Evolutionary conservation across 2,888 invertebrate species (phyloP), one percentile per base, ranked within the genome.

Genomic region (Alitta virens): DNA sequence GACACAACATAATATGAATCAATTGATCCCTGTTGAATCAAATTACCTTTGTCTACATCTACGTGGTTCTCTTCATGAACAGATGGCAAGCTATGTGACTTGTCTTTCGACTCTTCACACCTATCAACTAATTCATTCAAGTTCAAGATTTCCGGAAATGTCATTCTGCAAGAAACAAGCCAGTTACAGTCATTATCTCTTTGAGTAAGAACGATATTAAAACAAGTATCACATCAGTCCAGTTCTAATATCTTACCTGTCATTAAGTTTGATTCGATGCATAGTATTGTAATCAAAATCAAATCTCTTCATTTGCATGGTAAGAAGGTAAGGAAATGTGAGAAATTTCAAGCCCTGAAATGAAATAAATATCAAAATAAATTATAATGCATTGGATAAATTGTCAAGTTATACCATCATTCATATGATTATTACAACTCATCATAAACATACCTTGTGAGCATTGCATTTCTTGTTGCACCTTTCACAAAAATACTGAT

Each of bases 401-500:
- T n/a, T n/a, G n/a, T n/a, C n/a, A n/a, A n/a, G n/a, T n/a, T n/a
- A n/a, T n/a, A n/a, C n/a, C n/a, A n/a, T n/a, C n/a, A n/a, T n/a
- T n/a, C n/a, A n/a, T n/a, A n/a, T n/a, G n/a, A n/a, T n/a, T n/a
- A n/a, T n/a, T n/a, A n/a, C n/a, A n/a, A n/a, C n/a, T n/a, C 16
- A 40, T 16, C 16, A 14, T 40, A 63, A 24, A 57, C 55, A 27
- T 63, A 82, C 82, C 78, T 94, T 94, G 77, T 93, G 91, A 18
- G 93, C 93, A 80, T 93, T 89, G 78, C 91, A 91, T 77, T 91
- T 91, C 78, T 90, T 90, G 74, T 90, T 86, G 82, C 94, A 94
- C 70, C 88, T 88, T 72, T 91, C 91, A 82, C 94, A 94, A 78
- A 87, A 87, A 83, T 94, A 94, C 83, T 93, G 91, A 84, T 94